Percentiles rank a stretch among this genome's conserved stretches.
Conservation (phyloP, 1,140 invertebrate genomes). For the Plutomurus gul region DNA sequence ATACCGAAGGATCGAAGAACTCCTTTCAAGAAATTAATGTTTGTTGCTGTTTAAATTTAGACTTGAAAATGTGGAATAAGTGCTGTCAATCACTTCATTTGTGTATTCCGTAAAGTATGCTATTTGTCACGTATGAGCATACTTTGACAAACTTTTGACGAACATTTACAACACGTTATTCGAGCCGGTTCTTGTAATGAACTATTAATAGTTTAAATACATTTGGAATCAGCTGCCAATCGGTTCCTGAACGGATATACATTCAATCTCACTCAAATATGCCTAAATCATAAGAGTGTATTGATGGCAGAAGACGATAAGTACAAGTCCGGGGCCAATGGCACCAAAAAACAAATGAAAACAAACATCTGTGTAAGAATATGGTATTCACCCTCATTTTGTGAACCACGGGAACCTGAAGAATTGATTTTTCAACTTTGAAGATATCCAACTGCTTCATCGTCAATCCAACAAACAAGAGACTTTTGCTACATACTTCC, state of each 20-base stretch:
- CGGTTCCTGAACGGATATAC: not conserved
- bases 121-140: too few relatives aligned
- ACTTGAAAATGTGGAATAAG: too few relatives aligned
- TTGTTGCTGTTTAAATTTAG: too few relatives aligned
- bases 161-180: too few relatives aligned
- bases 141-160: too few relatives aligned
- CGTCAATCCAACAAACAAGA: not conserved
- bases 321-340: conserved; percentile 18
- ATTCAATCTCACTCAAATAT: not conserved
- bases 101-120: too few relatives aligned
- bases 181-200: not conserved
- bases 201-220: conserved; percentile 20
- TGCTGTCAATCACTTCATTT: too few relatives aligned
- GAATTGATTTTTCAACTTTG: not conserved
- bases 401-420: not conserved
- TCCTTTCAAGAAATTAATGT: too few relatives aligned
- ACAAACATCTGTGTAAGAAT: conserved; percentile 18
- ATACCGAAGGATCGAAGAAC: too few relatives aligned
- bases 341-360: conserved; percentile 16
- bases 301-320: conserved; percentile 20
- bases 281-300: not conserved
- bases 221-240: conserved; percentile 4
- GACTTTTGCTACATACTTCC: too few relatives aligned
- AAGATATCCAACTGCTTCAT: not conserved
- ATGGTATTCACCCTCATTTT: not conserved